Conservation (phyloP, 2,113 vertebrate genomes). For the Opisthocomus hoazin region DNA sequence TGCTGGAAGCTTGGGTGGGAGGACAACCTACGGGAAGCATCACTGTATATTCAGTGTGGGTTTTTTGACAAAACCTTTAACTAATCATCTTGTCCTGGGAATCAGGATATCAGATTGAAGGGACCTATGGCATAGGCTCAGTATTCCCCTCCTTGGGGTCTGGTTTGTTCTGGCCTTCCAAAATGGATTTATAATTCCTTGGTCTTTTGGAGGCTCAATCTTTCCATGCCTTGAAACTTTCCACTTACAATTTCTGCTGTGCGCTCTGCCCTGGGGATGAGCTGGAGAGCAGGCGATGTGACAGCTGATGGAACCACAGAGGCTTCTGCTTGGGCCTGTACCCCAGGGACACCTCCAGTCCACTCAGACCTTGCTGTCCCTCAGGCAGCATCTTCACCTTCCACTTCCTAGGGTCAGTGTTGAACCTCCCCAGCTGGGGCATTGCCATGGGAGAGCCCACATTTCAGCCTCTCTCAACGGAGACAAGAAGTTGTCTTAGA, state of each 20-base stretch:
- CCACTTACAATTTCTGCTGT: neutral
- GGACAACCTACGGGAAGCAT: neutral
- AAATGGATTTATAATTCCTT: neutral
- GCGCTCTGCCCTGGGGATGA: neutral
- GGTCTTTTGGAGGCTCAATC: neutral
- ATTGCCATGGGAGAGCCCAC: neutral
- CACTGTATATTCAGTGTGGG: rapidly evolving
- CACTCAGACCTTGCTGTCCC: neutral
- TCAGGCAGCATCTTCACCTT: neutral
- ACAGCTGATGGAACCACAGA: neutral
- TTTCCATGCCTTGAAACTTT: neutral
- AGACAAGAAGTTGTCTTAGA: neutral
- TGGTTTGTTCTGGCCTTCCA: neutral
- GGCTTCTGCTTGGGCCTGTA: neutral
- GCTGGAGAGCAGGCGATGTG: neutral
- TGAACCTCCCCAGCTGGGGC: neutral
- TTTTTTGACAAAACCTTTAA: neutral
- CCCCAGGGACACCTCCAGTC: neutral
- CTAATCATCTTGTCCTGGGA: neutral
- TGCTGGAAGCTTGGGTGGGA: neutral
- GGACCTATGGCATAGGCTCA: neutral
- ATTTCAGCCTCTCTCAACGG: neutral
- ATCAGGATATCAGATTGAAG: neutral
- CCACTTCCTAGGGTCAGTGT: neutral
- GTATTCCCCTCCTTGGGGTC: neutral